A percentile compares a stretch with the other conserved stretches of the same genome.
phyloP scores from a whole-genome alignment of 2,113 vertebrate genomes.

The Ailuropoda melanoleuca region DNA sequence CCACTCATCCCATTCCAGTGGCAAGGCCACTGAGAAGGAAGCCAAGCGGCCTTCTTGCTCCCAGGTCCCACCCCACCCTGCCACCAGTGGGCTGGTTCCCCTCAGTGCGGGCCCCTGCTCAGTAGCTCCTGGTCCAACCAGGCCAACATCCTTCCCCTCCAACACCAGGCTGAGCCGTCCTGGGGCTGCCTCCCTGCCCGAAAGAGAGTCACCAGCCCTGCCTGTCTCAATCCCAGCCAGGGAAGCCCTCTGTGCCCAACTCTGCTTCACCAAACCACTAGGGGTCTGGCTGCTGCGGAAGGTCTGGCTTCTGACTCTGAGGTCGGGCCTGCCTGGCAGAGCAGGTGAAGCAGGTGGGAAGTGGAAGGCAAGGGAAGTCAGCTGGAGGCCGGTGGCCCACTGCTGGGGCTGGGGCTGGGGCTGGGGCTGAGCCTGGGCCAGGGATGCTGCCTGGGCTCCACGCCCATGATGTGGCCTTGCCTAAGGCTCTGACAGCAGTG shows the following conservation, averaged over 20 bases:
- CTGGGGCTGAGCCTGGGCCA: no score
- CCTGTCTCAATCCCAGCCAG: not conserved
- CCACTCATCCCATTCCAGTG: not conserved
- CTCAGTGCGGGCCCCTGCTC: not conserved
- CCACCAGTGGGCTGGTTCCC: not conserved
- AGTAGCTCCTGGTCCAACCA: not conserved
- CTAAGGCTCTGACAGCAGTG: not conserved
- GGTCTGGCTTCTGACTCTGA: not conserved
- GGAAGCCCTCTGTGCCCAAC: not conserved
- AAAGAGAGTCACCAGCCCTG: not conserved
- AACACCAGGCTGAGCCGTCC: not conserved
- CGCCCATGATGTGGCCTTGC: not conserved
- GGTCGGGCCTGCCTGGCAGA: not conserved
- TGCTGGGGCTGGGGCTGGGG: not conserved
- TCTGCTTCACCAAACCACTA: not conserved
- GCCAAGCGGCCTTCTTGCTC: not conserved
- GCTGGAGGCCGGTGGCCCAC: not conserved
- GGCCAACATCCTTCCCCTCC: not conserved
- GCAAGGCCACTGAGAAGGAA: not conserved
- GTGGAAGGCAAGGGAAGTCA: not conserved
- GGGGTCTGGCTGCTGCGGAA: not conserved
- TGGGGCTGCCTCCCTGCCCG: not conserved
- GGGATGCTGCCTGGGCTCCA: not conserved
- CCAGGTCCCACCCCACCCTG: not conserved
- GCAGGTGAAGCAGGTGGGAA: accelerated